Evolutionary conservation across 2,113 vertebrate genomes (phyloP).

Genomic region (Cygnus atratus): DNA sequence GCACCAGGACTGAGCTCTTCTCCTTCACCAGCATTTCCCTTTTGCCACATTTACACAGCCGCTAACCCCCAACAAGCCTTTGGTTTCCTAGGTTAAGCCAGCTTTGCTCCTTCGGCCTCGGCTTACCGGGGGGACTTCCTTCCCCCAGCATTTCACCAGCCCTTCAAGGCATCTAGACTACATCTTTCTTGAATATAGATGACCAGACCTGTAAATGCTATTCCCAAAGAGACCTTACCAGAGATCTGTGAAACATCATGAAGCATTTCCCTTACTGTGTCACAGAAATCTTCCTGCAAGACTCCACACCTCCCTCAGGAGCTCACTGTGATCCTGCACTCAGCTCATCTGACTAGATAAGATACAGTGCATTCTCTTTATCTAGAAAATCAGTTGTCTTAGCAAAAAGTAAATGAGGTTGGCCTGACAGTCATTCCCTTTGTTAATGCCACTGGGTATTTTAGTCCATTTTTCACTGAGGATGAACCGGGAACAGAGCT

Average conservation of each 20-base stretch:
- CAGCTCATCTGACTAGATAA: not conserved
- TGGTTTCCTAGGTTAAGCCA: not conserved
- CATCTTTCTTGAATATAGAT: not conserved
- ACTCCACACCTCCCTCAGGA: not conserved
- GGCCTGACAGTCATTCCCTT: slow-evolving; percentile 28
- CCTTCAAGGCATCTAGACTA: not conserved
- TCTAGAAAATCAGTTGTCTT: not conserved
- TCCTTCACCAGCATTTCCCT: not conserved
- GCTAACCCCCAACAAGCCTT: too few relatives aligned
- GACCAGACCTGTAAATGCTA: slow-evolving; percentile 2
- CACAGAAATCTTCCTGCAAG: not conserved
- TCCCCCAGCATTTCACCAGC: not conserved
- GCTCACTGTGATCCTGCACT: not conserved
- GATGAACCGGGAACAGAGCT: not conserved
- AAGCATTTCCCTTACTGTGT: not conserved
- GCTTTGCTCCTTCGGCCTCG: not conserved
- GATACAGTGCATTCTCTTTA: not conserved
- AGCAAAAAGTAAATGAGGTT: slow-evolving; percentile 18
- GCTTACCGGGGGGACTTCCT: not conserved
- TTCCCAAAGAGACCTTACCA: not conserved
- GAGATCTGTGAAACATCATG: not conserved
- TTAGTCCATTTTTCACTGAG: not conserved
- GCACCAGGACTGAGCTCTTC: not conserved
- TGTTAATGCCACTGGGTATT: slow-evolving; percentile 40
- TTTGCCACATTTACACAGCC: accelerated